Evolutionary conservation across 2,888 invertebrate species (phyloP).

Genomic region (Teleogryllus oceanicus): DNA sequence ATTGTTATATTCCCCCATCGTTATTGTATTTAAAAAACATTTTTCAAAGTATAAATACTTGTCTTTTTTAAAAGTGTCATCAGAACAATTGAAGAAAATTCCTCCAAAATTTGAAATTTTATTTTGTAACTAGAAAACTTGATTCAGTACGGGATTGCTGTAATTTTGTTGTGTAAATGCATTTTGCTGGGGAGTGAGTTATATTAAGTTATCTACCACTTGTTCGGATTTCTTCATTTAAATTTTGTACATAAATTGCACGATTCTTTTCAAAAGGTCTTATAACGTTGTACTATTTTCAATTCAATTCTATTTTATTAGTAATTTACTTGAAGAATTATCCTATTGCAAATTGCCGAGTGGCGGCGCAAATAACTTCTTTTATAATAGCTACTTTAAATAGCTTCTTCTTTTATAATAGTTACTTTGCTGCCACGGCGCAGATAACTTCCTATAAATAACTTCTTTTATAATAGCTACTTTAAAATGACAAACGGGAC

Average conservation of each 20-base stretch:
- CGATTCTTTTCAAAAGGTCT: neutral
- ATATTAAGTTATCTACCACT: neutral
- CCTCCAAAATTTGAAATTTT: neutral
- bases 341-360: too few relatives aligned
- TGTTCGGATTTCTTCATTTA: slow-evolving; percentile 19
- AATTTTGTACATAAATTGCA: neutral
- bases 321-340: too few relatives aligned
- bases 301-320: too few relatives aligned
- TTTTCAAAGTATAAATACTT: neutral
- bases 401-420: neutral
- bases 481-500: neutral
- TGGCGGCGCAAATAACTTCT: too few relatives aligned
- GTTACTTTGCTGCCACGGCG: neutral
- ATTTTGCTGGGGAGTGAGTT: neutral
- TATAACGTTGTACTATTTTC: neutral
- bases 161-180: neutral
- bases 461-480: neutral
- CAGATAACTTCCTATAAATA: too few relatives aligned
- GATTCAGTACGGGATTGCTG: neutral
- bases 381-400: neutral
- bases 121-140: neutral
- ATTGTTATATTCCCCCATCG: neutral
- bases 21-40: neutral
- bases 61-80: neutral
- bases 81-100: neutral